Percentiles rank a stretch among this genome's conserved stretches.
phyloP scores from a whole-genome alignment of 2,113 vertebrate genomes.

The Tylochromis polylepis region DNA sequence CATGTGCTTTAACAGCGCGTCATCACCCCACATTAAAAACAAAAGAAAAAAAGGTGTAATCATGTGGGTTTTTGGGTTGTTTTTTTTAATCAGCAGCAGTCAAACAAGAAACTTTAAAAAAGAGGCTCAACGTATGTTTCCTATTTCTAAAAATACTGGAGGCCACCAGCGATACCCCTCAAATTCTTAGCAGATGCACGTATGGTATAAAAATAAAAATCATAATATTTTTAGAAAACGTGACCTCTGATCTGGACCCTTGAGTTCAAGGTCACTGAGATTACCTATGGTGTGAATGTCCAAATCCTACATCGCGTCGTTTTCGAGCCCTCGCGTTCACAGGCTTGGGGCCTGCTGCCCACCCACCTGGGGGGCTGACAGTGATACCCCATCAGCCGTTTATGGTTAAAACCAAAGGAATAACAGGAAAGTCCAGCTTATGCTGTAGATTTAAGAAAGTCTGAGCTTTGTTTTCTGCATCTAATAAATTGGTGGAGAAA shows the following conservation, averaged over 20 bases:
- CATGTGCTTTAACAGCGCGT: neutral
- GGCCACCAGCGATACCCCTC: rapidly evolving
- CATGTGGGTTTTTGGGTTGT: neutral
- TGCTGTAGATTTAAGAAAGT: neutral
- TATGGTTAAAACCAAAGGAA: too few species aligned
- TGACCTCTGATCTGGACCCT: neutral
- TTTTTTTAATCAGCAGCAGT: neutral
- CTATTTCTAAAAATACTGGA: neutral
- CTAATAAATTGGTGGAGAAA: neutral
- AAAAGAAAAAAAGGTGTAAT: neutral
- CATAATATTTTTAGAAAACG: neutral
- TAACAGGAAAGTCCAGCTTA: rapidly evolving
- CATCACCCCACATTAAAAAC: neutral
- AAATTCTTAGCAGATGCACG: neutral
- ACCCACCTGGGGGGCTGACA: too few species aligned
- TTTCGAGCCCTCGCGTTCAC: neutral
- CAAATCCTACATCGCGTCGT: neutral
- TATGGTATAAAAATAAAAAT: neutral
- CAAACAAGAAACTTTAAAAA: neutral
- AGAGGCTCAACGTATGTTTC: neutral
- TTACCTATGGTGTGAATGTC: neutral
- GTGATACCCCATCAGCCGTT: too few species aligned
- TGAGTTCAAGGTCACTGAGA: neutral
- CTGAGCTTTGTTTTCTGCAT: neutral
- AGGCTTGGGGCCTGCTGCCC: too few species aligned